These are phyloP conservation scores for Nothobranchius kuhntae DNA, from an alignment of 2,113 vertebrate species.

Conservation along the genomic window DNA sequence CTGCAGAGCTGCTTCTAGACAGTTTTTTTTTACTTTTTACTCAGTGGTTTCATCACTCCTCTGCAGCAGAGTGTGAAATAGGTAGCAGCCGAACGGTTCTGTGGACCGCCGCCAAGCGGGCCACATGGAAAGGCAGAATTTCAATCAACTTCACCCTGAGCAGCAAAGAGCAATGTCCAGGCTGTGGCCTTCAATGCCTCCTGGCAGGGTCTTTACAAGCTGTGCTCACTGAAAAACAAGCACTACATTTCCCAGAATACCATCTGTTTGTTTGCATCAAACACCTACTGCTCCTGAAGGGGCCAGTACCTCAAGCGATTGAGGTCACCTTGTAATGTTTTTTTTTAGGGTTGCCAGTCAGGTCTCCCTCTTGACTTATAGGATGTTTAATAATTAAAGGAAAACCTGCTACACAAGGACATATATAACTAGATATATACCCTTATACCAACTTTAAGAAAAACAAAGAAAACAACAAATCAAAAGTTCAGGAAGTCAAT, in stretches of 20 bases:
- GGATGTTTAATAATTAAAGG: too few species aligned
- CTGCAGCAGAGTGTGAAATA: slow-evolving; percentile 49
- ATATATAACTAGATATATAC: too few species aligned
- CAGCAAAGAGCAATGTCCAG: slow-evolving; percentile 12
- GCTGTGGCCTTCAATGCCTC: slow-evolving; percentile 12
- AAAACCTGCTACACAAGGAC: too few species aligned
- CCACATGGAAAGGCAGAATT: slow-evolving; percentile 17
- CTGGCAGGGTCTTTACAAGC: slow-evolving; percentile 14
- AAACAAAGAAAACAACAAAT: too few species aligned
- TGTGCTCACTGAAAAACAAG: not conserved
- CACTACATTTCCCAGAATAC: slow-evolving; percentile 53
- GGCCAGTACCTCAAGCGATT: not conserved
- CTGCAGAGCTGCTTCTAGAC: slow-evolving; percentile 16
- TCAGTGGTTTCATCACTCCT: slow-evolving; percentile 19
- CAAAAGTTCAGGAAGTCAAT: too few species aligned
- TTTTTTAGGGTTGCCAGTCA: too few species aligned
- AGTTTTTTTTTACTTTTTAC: slow-evolving; percentile 4
- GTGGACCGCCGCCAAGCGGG: slow-evolving; percentile 10
- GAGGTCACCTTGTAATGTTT: slow-evolving; percentile 9
- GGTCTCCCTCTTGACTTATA: too few species aligned
- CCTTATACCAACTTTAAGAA: too few species aligned
- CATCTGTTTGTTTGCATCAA: slow-evolving; percentile 23
- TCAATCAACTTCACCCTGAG: slow-evolving; percentile 39
- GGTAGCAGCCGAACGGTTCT: slow-evolving; percentile 14
- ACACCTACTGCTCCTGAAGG: slow-evolving; percentile 6